Base-by-base conservation (phyloP, 1,140 invertebrate genomes). In the Gonatopus flavifemur region DNA sequence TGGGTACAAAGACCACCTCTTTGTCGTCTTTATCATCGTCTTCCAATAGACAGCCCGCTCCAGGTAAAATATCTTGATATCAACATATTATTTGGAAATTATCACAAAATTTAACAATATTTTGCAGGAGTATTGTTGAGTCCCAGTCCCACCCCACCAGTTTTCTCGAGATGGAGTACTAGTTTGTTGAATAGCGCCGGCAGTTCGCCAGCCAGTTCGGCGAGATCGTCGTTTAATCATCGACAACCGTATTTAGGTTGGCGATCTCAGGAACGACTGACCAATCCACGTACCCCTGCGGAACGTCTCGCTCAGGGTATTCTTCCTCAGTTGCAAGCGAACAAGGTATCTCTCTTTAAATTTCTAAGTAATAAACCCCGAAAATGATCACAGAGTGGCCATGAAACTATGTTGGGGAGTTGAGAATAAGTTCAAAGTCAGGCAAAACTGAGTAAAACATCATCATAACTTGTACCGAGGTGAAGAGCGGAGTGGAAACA, bases 191-290 rank as follows among this genome's bases (percentile, higher is more conserved):
- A 91, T 73, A 90, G 88, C 41, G 87, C 82, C 33, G 83, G 81
- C 54, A 85, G 84, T 55, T 86, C 83, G 10, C 85, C 84, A 20
- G 82, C 83, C 49, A 83, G 80, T 61, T 85, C 84, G 9, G 82
- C 83, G 20, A 76, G 84, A 31, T 84, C 83, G 39, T 84, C 84
- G 43, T 84, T 86, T 76, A 81, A 86, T 69, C 71, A 81, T 66
- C 69, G 77, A 38, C 87, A 90, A 71, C 91, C 91, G 8, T 94
- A 94, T 74, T 80, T 94, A 21, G 92, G 91, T 41, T 94, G 91
- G 92, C 81, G 91, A 55, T 93, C 90, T 49, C 90, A 93, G 65
- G 91, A 94, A 73, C 83, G 90, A 25, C 75, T 91, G 3, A 78
- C 82, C 35, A 86, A 87, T 48, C 88, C 87, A 22, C 80, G 89